Evolutionary conservation across 1,140 invertebrate species (phyloP).

Genomic region (Penaeus vannamei): DNA sequence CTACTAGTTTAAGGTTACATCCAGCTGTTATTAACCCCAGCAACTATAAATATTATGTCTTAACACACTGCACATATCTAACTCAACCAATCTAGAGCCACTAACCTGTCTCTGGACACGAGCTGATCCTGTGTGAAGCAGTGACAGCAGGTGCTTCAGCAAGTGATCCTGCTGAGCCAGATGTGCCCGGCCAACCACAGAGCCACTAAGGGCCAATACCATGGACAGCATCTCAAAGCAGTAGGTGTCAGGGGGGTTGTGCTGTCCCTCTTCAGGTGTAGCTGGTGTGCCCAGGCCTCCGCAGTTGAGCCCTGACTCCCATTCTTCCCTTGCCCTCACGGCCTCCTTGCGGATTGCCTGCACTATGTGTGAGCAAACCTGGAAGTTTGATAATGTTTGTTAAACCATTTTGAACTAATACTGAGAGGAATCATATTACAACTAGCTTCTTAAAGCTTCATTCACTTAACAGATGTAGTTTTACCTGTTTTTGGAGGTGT

Average conservation of each 20-base stretch:
- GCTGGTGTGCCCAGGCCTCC: conserved; percentile 65
- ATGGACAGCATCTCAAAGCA: conserved; percentile 98
- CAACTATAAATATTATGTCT: background rate
- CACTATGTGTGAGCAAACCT: conserved; percentile 92
- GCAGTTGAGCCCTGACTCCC: conserved; percentile 65
- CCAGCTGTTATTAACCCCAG: no score
- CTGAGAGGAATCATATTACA: background rate
- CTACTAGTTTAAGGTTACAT: no score
- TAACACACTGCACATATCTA: background rate
- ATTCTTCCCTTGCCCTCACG: conserved; percentile 77
- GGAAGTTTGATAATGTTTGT: conserved; percentile 70
- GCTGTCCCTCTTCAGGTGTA: conserved; percentile 70
- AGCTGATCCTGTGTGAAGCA: conserved; percentile 94
- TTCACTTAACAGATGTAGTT: no score
- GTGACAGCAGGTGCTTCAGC: conserved; percentile 85
- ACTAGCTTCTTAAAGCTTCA: no score
- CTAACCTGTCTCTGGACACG: conserved; percentile 88
- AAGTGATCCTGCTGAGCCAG: conserved; percentile 90
- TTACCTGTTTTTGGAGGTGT: conserved; percentile 93
- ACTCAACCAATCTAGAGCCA: background rate
- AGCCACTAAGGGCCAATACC: conserved; percentile 93
- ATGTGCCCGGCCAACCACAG: conserved; percentile 89
- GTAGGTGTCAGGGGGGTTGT: conserved; percentile 84
- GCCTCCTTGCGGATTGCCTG: conserved; percentile 93
- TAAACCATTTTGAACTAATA: background rate